Base-by-base conservation (phyloP, 2,113 vertebrate genomes). In the Vidua macroura region DNA sequence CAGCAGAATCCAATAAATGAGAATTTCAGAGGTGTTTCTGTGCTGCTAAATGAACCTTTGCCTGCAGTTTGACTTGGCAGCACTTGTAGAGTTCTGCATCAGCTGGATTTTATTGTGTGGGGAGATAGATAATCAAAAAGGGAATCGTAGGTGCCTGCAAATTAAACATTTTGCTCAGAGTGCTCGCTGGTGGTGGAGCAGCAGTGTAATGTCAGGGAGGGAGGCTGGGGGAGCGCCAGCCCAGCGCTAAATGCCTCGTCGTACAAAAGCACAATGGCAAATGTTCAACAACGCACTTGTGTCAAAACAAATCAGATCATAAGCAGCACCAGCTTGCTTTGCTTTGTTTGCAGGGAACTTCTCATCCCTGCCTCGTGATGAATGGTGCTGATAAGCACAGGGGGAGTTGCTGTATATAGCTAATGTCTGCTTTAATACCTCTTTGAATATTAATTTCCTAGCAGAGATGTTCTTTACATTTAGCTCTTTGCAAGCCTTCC, bases 51-150 rank as follows among this genome's bases (percentile, higher is more conserved):
- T 62, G 87, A 95, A 95, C 91, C 83, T 93, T 69, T 70, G 86
- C 81, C 76, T 84, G 66, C 86, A 88, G 83, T 96, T 95, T 93
- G 92, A 91, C 86, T 96, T 96, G 93, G 95, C 95, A 95, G 85
- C 69, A 72, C 91, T 95, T 11, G 89, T 31, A 19, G 73, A 78
- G 87, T 80, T 94, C 62, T 86, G 91, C 92, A 92, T 96, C 95
- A 96, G 89, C 92, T 97, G 92, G 92, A 31, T 88, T 94, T 97
- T 95, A 97, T 95, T 96, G 95, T 90, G 91, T 96, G 92, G 93
- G 92, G 97, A 94, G 69, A 74, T 92, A 35, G 91, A 70, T 95
- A 94, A 95, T 94, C 84, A 95, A 87, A 66, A 91, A 88, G 86
- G 84, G 79, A 86, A 77, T 86, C 4, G 0, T 75, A 84, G 18